Conservation (phyloP, 1,140 invertebrate genomes). For the Pantala flavescens region DNA sequence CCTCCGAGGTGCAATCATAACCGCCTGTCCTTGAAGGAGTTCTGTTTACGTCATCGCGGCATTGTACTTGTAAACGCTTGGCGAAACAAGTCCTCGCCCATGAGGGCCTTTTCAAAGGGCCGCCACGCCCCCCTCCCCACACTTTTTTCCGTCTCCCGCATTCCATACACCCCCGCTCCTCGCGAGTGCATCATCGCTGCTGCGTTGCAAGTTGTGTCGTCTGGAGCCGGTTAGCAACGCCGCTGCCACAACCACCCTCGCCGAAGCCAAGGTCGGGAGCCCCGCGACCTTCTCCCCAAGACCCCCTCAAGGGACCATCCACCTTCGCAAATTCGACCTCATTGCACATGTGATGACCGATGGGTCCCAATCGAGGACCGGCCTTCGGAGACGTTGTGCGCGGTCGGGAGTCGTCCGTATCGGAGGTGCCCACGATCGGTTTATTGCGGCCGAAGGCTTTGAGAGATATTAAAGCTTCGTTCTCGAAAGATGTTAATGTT, state of each 20-base stretch:
- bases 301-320: not conserved
- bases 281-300: not conserved
- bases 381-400: too few species aligned
- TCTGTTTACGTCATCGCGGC: slow-evolving; percentile 7
- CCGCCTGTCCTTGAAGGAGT: not conserved
- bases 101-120: not conserved
- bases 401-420: too few species aligned
- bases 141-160: not conserved
- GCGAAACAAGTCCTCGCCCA: slow-evolving; percentile 2
- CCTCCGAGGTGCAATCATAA: not conserved
- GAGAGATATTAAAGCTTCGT: too few species aligned
- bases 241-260: not conserved
- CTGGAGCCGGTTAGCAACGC: slow-evolving; percentile 1
- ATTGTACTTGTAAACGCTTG: not conserved
- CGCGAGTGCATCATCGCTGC: not conserved
- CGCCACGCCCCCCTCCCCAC: not conserved
- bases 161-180: not conserved
- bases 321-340: too few species aligned
- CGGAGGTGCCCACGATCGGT: too few species aligned
- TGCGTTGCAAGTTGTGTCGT: not conserved
- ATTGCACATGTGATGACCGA: too few species aligned
- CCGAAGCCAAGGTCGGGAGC: not conserved
- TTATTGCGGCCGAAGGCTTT: too few species aligned
- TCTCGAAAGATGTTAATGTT: too few species aligned
- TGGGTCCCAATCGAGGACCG: too few species aligned